These are phyloP conservation scores for Drosophila kuntzei DNA, from an alignment of 2,888 invertebrate species.

Conservation along the genomic window DNA sequence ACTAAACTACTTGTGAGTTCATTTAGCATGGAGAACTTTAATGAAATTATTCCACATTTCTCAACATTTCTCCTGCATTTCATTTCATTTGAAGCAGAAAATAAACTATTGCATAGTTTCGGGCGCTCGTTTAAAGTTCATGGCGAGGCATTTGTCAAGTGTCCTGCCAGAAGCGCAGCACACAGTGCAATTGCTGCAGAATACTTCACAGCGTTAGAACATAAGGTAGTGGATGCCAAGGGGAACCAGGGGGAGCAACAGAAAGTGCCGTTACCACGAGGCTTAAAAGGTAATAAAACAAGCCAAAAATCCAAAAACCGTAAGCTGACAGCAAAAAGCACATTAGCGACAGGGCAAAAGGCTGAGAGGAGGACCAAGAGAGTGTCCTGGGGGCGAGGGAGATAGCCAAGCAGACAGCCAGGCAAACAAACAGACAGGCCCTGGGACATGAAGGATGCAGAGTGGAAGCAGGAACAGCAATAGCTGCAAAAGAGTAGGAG, in stretches of 20 bases:
- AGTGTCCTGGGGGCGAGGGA: neutral
- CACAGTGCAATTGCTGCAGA: slow-evolving; percentile 60
- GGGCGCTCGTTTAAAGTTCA: slow-evolving; percentile 44
- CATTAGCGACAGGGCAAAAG: slow-evolving; percentile 58
- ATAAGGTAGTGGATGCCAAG: neutral
- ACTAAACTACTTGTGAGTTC: neutral
- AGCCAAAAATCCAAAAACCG: slow-evolving; percentile 74
- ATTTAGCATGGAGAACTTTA: neutral
- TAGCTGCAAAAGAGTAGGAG: slow-evolving; percentile 20
- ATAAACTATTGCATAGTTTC: slow-evolving; percentile 32
- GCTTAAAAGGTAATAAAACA: slow-evolving; percentile 82
- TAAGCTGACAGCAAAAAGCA: slow-evolving; percentile 81
- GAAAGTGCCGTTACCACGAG: slow-evolving; percentile 66
- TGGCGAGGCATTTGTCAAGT: slow-evolving; percentile 57
- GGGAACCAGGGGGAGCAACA: slow-evolving; percentile 3
- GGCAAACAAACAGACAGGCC: slow-evolving; percentile 47
- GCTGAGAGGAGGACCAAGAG: neutral
- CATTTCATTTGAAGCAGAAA: slow-evolving; percentile 37
- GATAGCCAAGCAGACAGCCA: slow-evolving; percentile 30
- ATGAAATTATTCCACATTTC: neutral
- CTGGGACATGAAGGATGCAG: slow-evolving; percentile 27
- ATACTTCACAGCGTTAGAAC: slow-evolving; percentile 16
- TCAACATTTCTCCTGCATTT: neutral
- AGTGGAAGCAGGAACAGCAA: slow-evolving; percentile 37
- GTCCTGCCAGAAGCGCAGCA: slow-evolving; percentile 18